Percentiles rank a stretch among this genome's conserved stretches.
These are phyloP conservation scores for Dyspetes luteomarginatus DNA, from an alignment of 2,888 invertebrate genomes.

Conservation along the genomic window DNA sequence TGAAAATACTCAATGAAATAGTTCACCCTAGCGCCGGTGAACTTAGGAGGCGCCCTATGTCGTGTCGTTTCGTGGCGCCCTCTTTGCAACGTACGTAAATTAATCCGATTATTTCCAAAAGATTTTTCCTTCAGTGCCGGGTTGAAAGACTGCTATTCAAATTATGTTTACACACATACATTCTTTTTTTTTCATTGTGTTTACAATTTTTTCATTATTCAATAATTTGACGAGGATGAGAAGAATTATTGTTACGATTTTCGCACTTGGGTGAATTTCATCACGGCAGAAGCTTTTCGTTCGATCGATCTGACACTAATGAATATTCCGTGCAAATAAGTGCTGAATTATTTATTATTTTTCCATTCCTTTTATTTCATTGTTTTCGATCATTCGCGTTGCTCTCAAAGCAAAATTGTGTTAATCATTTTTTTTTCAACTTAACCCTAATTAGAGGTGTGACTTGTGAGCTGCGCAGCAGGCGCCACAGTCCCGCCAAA, in stretches of 20 bases:
- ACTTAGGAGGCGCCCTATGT: too few species aligned
- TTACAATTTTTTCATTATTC: neutral
- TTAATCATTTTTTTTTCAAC: neutral
- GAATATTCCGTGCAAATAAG: neutral
- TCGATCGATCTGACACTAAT: too few species aligned
- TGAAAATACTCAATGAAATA: neutral
- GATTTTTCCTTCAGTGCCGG: neutral
- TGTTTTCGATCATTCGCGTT: neutral
- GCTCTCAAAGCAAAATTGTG: neutral
- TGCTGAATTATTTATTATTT: neutral
- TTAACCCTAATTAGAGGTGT: neutral
- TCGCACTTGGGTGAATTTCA: neutral
- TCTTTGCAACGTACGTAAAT: neutral
- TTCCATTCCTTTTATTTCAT: neutral
- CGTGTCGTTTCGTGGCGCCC: neutral
- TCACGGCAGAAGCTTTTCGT: too few species aligned
- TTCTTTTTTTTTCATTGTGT: neutral
- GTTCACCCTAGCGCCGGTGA: conserved; percentile 2
- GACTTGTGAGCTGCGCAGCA: neutral
- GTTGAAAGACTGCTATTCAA: neutral
- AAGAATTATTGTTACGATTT: neutral
- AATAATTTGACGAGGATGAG: neutral
- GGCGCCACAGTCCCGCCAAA: conserved; percentile 13
- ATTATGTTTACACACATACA: too few species aligned
- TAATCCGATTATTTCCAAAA: neutral